A percentile compares a stretch with the other conserved stretches of the same genome.
phyloP scores from a whole-genome alignment of 2,113 vertebrate genomes.

The Grammomys surdaster region DNA sequence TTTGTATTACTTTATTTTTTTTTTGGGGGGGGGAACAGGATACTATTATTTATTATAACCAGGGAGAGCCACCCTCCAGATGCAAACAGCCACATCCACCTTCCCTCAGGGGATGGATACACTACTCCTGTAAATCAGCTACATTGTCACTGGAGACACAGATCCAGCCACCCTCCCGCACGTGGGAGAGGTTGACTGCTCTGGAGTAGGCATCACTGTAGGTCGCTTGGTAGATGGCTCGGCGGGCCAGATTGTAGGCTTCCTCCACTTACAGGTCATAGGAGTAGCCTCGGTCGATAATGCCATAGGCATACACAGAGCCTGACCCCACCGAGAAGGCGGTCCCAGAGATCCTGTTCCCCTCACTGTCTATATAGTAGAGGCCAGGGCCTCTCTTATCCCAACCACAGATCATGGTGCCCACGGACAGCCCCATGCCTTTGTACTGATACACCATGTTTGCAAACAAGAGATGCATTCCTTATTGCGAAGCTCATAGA shows the following conservation, averaged over 20 bases:
- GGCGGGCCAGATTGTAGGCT: slow-evolving; percentile 92
- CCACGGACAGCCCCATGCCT: slow-evolving; percentile 96
- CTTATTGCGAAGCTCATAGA: slow-evolving; percentile 96
- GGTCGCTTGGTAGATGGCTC: slow-evolving; percentile 95
- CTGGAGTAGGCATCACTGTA: slow-evolving; percentile 95
- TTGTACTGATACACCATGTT: slow-evolving; percentile 99
- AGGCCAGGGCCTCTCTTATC: slow-evolving; percentile 96
- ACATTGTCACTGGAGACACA: slow-evolving; percentile 92
- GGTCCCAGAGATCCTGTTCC: slow-evolving; percentile 92
- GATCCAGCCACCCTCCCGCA: slow-evolving; percentile 92
- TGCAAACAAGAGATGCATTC: slow-evolving; percentile 95
- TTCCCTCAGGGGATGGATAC: slow-evolving; percentile 66
- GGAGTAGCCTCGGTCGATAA: slow-evolving; percentile 92
- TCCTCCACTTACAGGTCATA: slow-evolving; percentile 89
- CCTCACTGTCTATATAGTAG: slow-evolving; percentile 95
- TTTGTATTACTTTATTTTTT: too few relatives aligned
- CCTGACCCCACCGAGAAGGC: slow-evolving; percentile 95
- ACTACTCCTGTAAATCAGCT: slow-evolving; percentile 87
- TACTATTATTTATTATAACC: background rate
- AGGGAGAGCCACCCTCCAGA: slow-evolving; percentile 24
- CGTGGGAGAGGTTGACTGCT: slow-evolving; percentile 94
- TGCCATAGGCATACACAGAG: slow-evolving; percentile 94
- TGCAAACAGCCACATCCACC: background rate
- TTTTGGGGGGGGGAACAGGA: background rate
- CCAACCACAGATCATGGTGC: slow-evolving; percentile 97